Base-by-base conservation (phyloP, 2,888 invertebrate genomes). In the Bhutanitis thaidina region DNA sequence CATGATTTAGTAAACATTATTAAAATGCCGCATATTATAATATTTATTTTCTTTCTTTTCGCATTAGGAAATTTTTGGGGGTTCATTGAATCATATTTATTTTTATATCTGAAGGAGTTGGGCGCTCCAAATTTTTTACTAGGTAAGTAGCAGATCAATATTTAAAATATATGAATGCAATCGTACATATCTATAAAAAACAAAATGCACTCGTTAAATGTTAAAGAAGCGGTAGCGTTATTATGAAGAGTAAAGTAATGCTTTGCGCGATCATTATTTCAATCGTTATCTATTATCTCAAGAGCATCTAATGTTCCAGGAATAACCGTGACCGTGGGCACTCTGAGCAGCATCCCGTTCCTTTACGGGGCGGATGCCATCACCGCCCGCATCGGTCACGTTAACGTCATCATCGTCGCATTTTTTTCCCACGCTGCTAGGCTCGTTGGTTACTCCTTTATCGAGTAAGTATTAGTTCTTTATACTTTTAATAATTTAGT, bases 11-110 rank as follows among this genome's bases (percentile, higher is more conserved):
- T 93, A 55, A 93, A 93, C 67, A 91, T 96, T 44, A 90, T 96
- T 54, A 93, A 93, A 77, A 93, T 95, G 91, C 93, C 94, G 0
- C 94, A 95, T 64, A 93, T 97, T 38, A 92, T 94, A 30, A 90
- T 94, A 37, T 96, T 97, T 69, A 93, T 97, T 68, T 86, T 94
- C 64, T 94, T 96, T 75, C 88, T 97, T 37, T 95, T 96, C 69
- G 91, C 94, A 25, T 90, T 97, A 62, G 97, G 97, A 53, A 95
- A 95, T 68, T 93, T 96, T 74, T 96, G 95, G 94, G 97, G 97
- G 27, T 96, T 96, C 77, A 95, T 97, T 49, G 97, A 97, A 77
- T 95, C 95, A 45, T 97, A 95, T 74, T 85, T 97, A 29, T 97
- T 96, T 77, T 91, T 96, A 69, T 97, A 95, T 77, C 90, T 97